A percentile compares a stretch with the other conserved stretches of the same genome.
Evolutionary conservation across 2,888 invertebrate species (phyloP).

Genomic region (Agonopterix alstromeriana): DNA sequence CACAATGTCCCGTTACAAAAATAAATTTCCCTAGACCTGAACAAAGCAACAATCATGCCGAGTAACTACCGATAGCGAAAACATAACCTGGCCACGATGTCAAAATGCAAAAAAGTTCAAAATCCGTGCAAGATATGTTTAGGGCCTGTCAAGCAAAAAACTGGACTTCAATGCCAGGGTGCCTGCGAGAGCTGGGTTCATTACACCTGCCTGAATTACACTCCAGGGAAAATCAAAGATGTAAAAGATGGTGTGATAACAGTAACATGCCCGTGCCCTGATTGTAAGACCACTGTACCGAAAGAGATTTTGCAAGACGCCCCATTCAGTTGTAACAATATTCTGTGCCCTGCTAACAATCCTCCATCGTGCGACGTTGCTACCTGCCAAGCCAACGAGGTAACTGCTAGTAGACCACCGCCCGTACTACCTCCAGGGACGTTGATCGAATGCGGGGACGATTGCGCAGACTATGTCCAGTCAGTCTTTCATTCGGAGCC

Average conservation of each 20-base stretch:
- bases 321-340: conserved; percentile 39
- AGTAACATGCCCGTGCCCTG: conserved; percentile 60
- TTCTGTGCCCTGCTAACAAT: conserved; percentile 40
- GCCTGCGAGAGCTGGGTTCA: conserved; percentile 56
- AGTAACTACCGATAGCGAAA: conserved; percentile 5
- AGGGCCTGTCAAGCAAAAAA: conserved; percentile 38
- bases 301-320: conserved; percentile 39
- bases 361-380: conserved; percentile 30
- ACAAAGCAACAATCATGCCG: conserved; percentile 3
- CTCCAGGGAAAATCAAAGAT: conserved; percentile 54
- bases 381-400: conserved; percentile 2
- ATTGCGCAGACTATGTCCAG: neutral
- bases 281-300: conserved; percentile 38
- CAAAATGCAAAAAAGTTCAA: conserved; percentile 40
- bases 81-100: conserved; percentile 23
- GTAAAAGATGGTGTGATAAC: conserved; percentile 49
- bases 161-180: conserved; percentile 53
- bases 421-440: conserved; percentile 1
- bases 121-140: conserved; percentile 60
- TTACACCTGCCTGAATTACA: conserved; percentile 51
- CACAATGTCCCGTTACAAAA: too few relatives aligned
- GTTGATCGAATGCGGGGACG: neutral
- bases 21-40: too few relatives aligned
- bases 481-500: neutral
- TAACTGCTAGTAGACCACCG: neutral